Conservation (phyloP, 2,888 invertebrate genomes). For the Ochropleura plecta region DNA sequence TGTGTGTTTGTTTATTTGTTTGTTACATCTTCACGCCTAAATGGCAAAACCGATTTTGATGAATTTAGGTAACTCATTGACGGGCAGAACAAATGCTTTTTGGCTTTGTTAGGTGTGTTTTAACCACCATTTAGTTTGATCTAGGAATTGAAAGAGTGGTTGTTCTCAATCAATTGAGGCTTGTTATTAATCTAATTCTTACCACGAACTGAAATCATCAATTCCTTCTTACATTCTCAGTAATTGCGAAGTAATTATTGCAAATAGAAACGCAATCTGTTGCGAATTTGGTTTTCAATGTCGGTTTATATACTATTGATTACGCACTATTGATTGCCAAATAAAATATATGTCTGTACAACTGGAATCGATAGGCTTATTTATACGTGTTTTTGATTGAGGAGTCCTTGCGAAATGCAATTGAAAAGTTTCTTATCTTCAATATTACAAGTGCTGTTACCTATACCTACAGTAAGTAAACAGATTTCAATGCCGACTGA, state of each 20-base stretch:
- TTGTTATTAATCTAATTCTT: background rate
- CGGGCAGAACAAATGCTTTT: no score
- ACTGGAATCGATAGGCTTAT: background rate
- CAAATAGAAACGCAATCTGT: background rate
- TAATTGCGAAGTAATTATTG: no score
- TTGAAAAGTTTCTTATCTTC: conserved; percentile 22
- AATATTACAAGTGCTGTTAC: conserved; percentile 1
- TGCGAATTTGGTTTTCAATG: background rate
- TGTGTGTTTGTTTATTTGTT: no score
- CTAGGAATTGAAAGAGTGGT: no score
- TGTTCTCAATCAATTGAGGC: background rate
- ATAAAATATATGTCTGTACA: background rate
- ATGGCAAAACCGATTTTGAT: no score
- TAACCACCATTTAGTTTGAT: no score
- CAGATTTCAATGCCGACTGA: conserved; percentile 22
- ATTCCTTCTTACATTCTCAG: background rate
- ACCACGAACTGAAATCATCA: background rate
- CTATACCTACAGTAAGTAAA: background rate
- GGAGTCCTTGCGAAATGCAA: conserved; percentile 19
- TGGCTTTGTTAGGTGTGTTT: no score
- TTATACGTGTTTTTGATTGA: background rate
- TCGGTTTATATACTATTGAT: background rate
- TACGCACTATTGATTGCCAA: background rate
- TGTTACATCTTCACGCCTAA: no score
- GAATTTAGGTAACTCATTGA: no score